Evolutionary conservation across 1,140 invertebrate genomes (phyloP), one percentile per base, ranked within the genome.

Genomic region (roundworm (Caenorhabditis elegans)): DNA sequence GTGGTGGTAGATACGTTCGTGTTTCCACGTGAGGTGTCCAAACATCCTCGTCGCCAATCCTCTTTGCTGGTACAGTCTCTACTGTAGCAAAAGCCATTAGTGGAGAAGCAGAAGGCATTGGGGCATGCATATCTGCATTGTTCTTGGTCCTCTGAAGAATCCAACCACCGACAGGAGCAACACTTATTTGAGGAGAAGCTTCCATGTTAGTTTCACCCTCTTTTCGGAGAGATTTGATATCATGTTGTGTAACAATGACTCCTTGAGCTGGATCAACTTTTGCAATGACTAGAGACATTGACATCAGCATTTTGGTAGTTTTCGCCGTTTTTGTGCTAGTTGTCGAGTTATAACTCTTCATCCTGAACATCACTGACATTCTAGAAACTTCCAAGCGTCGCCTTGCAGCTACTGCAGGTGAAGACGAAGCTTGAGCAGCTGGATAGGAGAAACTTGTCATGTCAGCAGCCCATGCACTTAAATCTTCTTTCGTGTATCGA

Each of bases 391-490:
- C 77, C 24, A 83, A 15, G 11, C 60, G 53, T 22, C 46, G n/a
- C 17, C 46, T 75, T 22, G 43, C 31, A n/a, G 43, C 39, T 8
- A 65, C 43, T 8, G 76, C 47, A 3, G 76, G 24, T 6, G 80
- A 36, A 19, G 47, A 15, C 0, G 60, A 4, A 51, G 47, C 19
- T 4, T 5, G 34, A 13, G 34, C 51, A 46, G n/a, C 28, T 5
- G 70, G 43, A 53, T 43, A 80, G n/a, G 43, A 84, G 60, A 47
- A 46, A 24, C 31, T 55, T n/a, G 51, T 85, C 48, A 88, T 84
- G 49, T 89, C 88, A 19, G 86, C 81, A 17, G 88, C 88, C 88
- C 88, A 90, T 0, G 88, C 88, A 43, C 77, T 82, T 5, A 89
- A 47, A 78, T 86, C 89, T 49, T 90, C 88, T 8, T 88, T 75